Evolutionary conservation across 2,113 vertebrate genomes (phyloP), one percentile per base, ranked within the genome.

Genomic region (Ondatra zibethicus): DNA sequence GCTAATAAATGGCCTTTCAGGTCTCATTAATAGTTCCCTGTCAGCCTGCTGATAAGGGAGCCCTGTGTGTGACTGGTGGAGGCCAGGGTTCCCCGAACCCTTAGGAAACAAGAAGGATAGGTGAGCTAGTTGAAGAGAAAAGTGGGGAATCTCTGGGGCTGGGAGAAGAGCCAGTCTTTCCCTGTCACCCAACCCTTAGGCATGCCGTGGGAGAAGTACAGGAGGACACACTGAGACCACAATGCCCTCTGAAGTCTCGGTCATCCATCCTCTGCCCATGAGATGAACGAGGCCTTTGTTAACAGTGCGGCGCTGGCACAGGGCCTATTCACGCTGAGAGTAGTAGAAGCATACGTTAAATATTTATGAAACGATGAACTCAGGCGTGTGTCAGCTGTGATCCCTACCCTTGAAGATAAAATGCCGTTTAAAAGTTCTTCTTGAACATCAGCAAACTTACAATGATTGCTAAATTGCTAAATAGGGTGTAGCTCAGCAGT

Each of bases 361-460:
- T 36, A 4, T 86, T 66, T 89, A 45, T 23, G 6, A 31, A 80
- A 1, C 58, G 75, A 92, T 88, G 87, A 78, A 19, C 29, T 89
- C 89, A 68, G 66, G 14, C 36, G 1, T 42, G 55, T 72, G 6
- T 82, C 65, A 42, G 52, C 45, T 33, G 16, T 50, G 7, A 72
- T 81, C 31, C 68, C 85, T 61, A 87, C 19, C 23, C 52, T 77
- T 61, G 93, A 82, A 72, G 93, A 84, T 72, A 94, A 47, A 72
- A 82, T 39, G 7, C 19, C 27, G 27, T 95, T 95, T 63, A 68
- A 73, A 97, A 92, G 21, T 75, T 68, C 80, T 25, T 82, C 58
- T 31, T 88, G 84, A 84, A 58, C 11, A 27, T 95, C 85, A 76
- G 39, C 66, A 86, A 47, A 65, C 45, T n/a, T n/a, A 92, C 33